These are phyloP conservation scores for Drosophila baimaii DNA, from an alignment of 1,140 invertebrate genomes.

Conservation along the genomic window DNA sequence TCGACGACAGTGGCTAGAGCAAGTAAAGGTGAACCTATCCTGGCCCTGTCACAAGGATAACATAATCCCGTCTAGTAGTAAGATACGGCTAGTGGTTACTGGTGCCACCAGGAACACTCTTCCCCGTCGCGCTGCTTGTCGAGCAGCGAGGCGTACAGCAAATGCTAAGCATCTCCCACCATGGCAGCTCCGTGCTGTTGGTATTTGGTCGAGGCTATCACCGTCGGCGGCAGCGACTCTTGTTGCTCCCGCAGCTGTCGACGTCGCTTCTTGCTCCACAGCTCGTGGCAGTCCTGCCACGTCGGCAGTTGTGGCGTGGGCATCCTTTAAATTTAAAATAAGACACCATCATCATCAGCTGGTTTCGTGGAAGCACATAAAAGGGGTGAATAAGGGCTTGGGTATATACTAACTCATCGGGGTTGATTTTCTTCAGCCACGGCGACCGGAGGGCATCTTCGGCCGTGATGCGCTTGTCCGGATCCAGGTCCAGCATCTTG, in stretches of 20 bases:
- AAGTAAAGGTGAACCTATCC: conserved; percentile 57
- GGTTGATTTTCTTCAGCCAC: conserved; percentile 97
- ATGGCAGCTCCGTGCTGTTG: conserved; percentile 86
- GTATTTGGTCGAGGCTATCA: conserved; percentile 72
- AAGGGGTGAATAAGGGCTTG: not conserved
- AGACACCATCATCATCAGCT: conserved; percentile 44
- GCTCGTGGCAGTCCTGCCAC: conserved; percentile 99
- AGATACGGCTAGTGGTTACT: conserved; percentile 48
- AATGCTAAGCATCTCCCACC: conserved; percentile 78
- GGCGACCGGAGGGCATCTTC: conserved; percentile 96
- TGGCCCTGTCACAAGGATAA: conserved; percentile 42
- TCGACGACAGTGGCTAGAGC: conserved; percentile 59
- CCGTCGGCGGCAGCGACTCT: conserved; percentile 64
- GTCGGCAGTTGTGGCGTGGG: conserved; percentile 93
- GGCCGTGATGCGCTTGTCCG: conserved; percentile 95
- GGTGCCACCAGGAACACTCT: conserved; percentile 74
- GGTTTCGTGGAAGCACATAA: not conserved
- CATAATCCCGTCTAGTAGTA: conserved; percentile 51
- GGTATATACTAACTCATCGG: conserved; percentile 90
- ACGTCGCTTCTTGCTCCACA: conserved; percentile 98
- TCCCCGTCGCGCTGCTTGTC: conserved; percentile 52
- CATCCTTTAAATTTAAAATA: conserved; percentile 87
- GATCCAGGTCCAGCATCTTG: conserved; percentile 98
- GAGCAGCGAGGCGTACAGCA: conserved; percentile 66
- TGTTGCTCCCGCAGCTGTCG: conserved; percentile 90